Conservation (phyloP, 2,113 vertebrate genomes). For the Craseonycteris thonglongyai region DNA sequence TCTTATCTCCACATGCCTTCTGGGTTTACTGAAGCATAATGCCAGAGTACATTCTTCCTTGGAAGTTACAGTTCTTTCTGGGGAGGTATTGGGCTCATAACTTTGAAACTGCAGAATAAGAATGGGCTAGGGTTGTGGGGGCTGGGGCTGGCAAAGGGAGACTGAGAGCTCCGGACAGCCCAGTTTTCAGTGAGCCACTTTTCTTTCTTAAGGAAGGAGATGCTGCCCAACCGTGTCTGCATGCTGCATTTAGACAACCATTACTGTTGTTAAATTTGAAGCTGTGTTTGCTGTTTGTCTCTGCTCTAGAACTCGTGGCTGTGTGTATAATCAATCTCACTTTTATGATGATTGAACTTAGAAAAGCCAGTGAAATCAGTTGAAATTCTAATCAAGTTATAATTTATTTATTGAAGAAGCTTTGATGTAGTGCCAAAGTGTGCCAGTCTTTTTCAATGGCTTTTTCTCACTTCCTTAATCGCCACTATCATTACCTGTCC, state of each 20-base stretch:
- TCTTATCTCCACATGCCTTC: constrained; percentile 77
- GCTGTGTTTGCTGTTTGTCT: neutral
- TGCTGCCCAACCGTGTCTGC: neutral
- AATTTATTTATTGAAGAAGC: neutral
- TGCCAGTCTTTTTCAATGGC: neutral
- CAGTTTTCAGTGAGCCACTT: neutral
- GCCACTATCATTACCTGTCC: neutral
- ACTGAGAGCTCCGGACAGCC: neutral
- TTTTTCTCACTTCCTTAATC: neutral
- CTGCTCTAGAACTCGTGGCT: neutral
- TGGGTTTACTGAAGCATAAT: constrained; percentile 64
- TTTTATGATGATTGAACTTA: neutral
- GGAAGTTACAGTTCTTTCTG: constrained; percentile 65
- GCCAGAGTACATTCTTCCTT: constrained; percentile 62
- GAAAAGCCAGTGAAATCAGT: neutral
- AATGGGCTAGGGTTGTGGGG: constrained; percentile 3
- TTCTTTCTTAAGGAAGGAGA: neutral
- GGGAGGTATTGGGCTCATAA: constrained; percentile 71
- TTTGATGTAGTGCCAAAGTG: neutral
- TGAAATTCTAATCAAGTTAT: neutral
- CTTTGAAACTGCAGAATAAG: constrained; percentile 65
- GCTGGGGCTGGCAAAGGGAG: neutral
- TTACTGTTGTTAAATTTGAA: neutral
- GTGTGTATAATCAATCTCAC: neutral
- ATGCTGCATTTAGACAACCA: neutral